These are phyloP conservation scores for Scolopax rusticola DNA, from an alignment of 2,797 vertebrate genomes.

Conservation along the genomic window DNA sequence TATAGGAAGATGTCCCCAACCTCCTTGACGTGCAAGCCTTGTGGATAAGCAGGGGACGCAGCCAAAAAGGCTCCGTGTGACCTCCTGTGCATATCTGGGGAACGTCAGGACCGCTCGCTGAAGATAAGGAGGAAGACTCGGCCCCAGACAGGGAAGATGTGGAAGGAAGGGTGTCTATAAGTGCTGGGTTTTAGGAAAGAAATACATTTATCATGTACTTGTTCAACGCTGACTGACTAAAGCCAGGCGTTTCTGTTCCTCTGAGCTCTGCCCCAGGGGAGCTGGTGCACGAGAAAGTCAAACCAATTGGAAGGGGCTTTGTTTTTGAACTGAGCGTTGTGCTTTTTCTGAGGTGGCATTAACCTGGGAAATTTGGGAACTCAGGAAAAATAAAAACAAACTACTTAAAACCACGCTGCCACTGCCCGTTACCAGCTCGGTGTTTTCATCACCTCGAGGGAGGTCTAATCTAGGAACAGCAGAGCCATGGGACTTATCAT, in stretches of 20 bases:
- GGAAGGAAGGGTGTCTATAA: conserved; percentile 46
- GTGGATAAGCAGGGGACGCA: conserved; percentile 7
- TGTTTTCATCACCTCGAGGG: not conserved
- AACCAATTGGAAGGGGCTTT: not conserved
- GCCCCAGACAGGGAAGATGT: not conserved
- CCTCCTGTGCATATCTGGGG: conserved; percentile 31
- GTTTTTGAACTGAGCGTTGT: not conserved
- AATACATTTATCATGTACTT: not conserved
- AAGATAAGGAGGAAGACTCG: conserved; percentile 38
- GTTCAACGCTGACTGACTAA: not conserved
- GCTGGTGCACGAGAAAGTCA: not conserved
- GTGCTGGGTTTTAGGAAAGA: not conserved
- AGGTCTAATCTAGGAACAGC: not conserved
- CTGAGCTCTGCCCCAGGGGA: not conserved
- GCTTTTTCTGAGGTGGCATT: not conserved
- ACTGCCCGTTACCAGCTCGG: not conserved
- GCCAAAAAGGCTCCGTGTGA: conserved; percentile 15
- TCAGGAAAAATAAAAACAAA: not conserved
- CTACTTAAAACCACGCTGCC: not conserved
- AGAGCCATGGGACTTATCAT: not conserved
- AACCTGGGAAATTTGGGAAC: not conserved
- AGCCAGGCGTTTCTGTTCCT: not conserved
- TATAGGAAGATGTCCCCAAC: conserved; percentile 61
- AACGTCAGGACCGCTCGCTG: conserved; percentile 17
- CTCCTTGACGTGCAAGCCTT: not conserved